These are phyloP conservation scores for Polyodon spathula DNA, from an alignment of 2,113 vertebrate genomes.

Conservation along the genomic window DNA sequence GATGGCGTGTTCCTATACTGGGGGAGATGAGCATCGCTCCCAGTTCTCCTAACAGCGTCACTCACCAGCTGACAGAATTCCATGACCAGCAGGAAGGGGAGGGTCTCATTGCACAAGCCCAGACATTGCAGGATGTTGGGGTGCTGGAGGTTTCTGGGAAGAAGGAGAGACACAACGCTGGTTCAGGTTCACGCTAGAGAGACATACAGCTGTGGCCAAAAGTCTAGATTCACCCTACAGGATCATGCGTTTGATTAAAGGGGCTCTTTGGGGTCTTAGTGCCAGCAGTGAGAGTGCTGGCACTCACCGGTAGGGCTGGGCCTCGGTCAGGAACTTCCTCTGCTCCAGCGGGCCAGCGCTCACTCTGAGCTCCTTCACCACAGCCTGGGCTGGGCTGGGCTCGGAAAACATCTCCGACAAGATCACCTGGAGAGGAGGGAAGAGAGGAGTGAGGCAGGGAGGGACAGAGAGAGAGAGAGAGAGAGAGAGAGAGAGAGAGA, in stretches of 20 bases:
- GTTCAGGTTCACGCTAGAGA: no score
- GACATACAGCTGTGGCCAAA: no score
- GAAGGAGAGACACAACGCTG: background rate
- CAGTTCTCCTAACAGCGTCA: no score
- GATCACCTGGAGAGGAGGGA: no score
- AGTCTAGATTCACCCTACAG: no score
- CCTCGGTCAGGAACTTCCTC: conserved; percentile 81
- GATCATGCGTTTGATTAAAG: no score
- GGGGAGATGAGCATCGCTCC: no score
- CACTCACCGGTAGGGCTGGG: conserved; percentile 76
- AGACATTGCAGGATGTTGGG: conserved; percentile 84
- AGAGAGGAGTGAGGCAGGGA: conserved; percentile 22
- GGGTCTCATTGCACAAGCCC: conserved; percentile 75
- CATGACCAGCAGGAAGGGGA: conserved; percentile 82
- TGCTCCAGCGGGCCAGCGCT: conserved; percentile 78
- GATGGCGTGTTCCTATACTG: no score
- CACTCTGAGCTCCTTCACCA: conserved; percentile 81
- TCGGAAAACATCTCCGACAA: conserved; percentile 82
- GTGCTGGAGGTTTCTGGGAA: conserved; percentile 73
- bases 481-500: background rate
- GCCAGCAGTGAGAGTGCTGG: background rate
- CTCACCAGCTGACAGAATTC: conserved; percentile 88
- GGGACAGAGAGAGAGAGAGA: conserved; percentile 12
- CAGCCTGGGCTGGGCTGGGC: conserved; percentile 78
- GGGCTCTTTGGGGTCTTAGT: no score